Evolutionary conservation across 2,797 vertebrate genomes (phyloP), one percentile per base, ranked within the genome.

Genomic region (Pogonophryne albipinna): DNA sequence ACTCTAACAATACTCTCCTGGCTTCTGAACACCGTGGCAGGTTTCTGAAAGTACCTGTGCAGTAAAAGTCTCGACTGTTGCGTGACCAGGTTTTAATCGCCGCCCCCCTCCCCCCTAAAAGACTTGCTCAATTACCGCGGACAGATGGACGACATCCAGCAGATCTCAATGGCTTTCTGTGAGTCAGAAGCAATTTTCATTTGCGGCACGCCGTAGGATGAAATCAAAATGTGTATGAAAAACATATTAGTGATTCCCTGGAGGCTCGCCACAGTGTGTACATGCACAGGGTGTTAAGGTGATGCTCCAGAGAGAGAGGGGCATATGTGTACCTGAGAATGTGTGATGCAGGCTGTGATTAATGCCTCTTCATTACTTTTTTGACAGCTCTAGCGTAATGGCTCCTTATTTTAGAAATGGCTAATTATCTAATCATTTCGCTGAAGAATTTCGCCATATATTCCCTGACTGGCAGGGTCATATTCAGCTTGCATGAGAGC

Each of bases 181-280:
- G 95, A 96, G 94, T 90, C 90, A 94, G 93, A 92, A 85, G 93
- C 95, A 94, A 95, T 96, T 96, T 97, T 96, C 94, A 95, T 94
- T 91, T 93, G 93, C 89, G 88, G 87, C 93, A 92, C 76, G 93
- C 93, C 91, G 93, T 91, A 89, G 94, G 95, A 96, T 96, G 94
- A 96, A 97, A 96, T 96, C 94, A 96, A 97, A 97, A 97, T 95
- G 95, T 96, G 95, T 95, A 97, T 96, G 94, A 97, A 97, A 97
- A 97, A 95, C 95, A 97, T 96, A 95, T 96, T 94, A 96, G 94
- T 88, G 94, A 93, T 94, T 94, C 95, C 96, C 95, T 72, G 4
- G 88, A 92, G 96, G 92, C 85, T 78, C 61, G 19, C 87, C 90
- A 94, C 94, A 95, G 94, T 96, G 95, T 96, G 94, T 94, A 93